Percentiles rank a stretch among this genome's conserved stretches.
These are phyloP conservation scores for Hippocampus mohnikei DNA, from an alignment of 2,113 vertebrate genomes.

Conservation along the genomic window DNA sequence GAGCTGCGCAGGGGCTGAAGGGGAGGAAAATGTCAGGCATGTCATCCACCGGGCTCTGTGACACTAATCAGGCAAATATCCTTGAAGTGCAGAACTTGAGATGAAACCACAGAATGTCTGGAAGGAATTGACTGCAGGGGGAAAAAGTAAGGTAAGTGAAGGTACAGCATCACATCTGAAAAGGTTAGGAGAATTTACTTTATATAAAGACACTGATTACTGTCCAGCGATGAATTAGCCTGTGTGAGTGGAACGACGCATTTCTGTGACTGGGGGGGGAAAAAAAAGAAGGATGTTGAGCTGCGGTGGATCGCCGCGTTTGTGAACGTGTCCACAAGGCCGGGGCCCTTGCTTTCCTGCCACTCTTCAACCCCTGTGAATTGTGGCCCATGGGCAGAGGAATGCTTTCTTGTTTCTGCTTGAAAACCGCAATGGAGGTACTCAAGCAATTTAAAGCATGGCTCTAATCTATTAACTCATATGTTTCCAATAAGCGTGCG, in stretches of 20 bases:
- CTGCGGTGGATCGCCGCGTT: conserved; percentile 16
- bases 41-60: conserved; percentile 43
- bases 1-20: conserved; percentile 12
- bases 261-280: conserved; percentile 19
- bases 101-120: conserved; percentile 54
- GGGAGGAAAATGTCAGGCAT: conserved; percentile 15
- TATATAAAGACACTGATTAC: conserved; percentile 49
- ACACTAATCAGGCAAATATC: conserved; percentile 63
- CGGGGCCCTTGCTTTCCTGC: conserved; percentile 43
- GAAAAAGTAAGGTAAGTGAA: conserved; percentile 40
- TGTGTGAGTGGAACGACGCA: conserved; percentile 10
- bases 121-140: conserved; percentile 38
- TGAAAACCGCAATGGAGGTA: conserved; percentile 46
- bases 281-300: conserved; percentile 2
- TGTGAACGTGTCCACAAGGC: conserved; percentile 23
- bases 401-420: conserved; percentile 64
- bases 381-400: conserved; percentile 35
- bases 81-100: conserved; percentile 56
- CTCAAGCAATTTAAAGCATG: conserved; percentile 61
- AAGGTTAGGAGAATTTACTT: conserved; percentile 30
- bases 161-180: conserved; percentile 26
- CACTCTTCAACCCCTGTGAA: conserved; percentile 45
- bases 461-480: conserved; percentile 68
- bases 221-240: conserved; percentile 39
- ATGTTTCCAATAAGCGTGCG: conserved; percentile 63